Conservation (phyloP, 2,888 invertebrate species). For the Apamea anceps region DNA sequence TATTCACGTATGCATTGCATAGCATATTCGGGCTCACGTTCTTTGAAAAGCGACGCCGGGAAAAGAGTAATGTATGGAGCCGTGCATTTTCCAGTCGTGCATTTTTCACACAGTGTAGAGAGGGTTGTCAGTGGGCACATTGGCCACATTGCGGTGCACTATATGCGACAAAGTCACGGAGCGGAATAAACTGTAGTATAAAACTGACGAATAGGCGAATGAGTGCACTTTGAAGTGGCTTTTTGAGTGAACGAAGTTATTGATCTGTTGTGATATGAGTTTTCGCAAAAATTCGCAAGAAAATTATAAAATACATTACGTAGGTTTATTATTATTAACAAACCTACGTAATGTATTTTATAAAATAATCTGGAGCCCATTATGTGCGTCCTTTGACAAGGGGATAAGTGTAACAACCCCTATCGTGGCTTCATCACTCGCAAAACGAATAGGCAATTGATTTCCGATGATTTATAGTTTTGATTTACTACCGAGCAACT, state of each 20-base stretch:
- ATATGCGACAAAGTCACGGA: constrained; percentile 70
- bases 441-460: constrained; percentile 1
- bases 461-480: not conserved
- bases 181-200: constrained; percentile 58
- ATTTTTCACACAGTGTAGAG: constrained; percentile 74
- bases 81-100: constrained; percentile 76
- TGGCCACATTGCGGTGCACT: constrained; percentile 64
- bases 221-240: constrained; percentile 22
- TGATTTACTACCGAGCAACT: not conserved
- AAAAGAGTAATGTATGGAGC: constrained; percentile 75
- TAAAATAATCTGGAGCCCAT: not conserved
- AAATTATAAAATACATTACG: too few species aligned
- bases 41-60: constrained; percentile 68
- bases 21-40: constrained; percentile 69
- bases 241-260: constrained; percentile 34
- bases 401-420: not conserved
- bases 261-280: constrained; percentile 15
- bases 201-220: constrained; percentile 54
- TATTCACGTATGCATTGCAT: constrained; percentile 67
- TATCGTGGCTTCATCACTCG: not conserved
- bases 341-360: too few species aligned
- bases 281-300: too few species aligned
- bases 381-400: not conserved
- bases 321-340: too few species aligned
- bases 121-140: constrained; percentile 68